These are phyloP conservation scores for Hyla sarda DNA, from an alignment of 2,113 vertebrate species.

Conservation along the genomic window DNA sequence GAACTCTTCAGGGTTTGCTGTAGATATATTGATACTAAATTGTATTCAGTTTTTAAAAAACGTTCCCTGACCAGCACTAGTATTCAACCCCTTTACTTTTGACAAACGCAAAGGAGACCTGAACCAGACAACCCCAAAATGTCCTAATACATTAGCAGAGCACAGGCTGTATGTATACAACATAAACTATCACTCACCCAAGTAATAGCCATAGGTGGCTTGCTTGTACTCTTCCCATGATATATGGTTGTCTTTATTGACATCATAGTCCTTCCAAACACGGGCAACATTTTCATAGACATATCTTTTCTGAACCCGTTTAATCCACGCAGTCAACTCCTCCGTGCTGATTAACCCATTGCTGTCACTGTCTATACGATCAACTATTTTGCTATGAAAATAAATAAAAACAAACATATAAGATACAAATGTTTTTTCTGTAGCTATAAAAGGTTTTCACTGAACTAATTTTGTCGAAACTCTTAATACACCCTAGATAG, in stretches of 20 bases:
- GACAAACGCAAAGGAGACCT: no score
- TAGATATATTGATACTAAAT: background rate
- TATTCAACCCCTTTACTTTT: background rate
- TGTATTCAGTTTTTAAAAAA: background rate
- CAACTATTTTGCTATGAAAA: slow-evolving; percentile 87
- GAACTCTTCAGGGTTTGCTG: slow-evolving; percentile 92
- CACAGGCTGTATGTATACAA: background rate
- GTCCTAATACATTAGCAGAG: background rate
- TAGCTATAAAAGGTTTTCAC: no score
- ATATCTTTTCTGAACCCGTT: slow-evolving; percentile 95
- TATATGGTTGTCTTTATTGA: slow-evolving; percentile 92
- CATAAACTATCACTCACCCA: slow-evolving; percentile 76
- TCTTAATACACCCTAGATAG: no score
- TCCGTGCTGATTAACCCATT: slow-evolving; percentile 86
- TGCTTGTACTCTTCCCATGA: slow-evolving; percentile 98
- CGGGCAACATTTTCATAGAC: slow-evolving; percentile 95
- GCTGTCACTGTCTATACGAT: slow-evolving; percentile 85
- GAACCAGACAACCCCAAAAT: no score
- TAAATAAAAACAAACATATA: no score
- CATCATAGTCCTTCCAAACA: slow-evolving; percentile 95
- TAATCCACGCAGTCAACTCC: slow-evolving; percentile 95
- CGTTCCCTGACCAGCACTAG: background rate
- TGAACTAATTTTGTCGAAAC: no score
- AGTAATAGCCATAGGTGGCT: slow-evolving; percentile 95
- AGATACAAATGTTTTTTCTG: no score